A percentile compares a stretch with the other conserved stretches of the same genome.
These are phyloP conservation scores for Saguinus midas DNA, from an alignment of 2,113 vertebrate genomes.

Conservation along the genomic window DNA sequence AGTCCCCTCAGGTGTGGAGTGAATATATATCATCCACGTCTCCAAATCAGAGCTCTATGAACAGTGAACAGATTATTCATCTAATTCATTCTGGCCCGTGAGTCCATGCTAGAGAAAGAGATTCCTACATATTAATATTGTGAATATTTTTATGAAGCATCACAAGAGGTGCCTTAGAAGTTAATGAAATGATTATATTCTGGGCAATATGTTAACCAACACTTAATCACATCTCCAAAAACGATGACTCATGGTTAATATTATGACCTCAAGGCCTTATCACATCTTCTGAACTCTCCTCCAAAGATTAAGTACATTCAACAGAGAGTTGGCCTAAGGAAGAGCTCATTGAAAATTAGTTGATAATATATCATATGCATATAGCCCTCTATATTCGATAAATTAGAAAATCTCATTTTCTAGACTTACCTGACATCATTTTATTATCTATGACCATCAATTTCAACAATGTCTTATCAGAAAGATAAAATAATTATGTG, in stretches of 20 bases:
- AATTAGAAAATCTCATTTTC: conserved; percentile 6
- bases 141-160: not conserved
- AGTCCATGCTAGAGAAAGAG: not conserved
- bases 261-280: not conserved
- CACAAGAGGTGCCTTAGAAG: not conserved
- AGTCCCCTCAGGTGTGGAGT: not conserved
- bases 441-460: not conserved
- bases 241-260: not conserved
- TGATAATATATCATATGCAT: not conserved
- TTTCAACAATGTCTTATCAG: not conserved
- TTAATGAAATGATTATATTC: not conserved
- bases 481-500: not conserved
- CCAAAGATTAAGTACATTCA: not conserved
- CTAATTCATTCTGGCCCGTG: not conserved
- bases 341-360: not conserved
- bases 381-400: not conserved
- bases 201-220: not conserved
- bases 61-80: not conserved
- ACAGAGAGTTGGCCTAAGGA: not conserved
- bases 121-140: not conserved
- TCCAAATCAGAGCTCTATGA: not conserved
- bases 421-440: not conserved
- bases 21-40: not conserved
- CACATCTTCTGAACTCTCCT: not conserved
- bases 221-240: not conserved